Conservation (phyloP, 1,140 invertebrate genomes). For the Centruroides vittatus region DNA sequence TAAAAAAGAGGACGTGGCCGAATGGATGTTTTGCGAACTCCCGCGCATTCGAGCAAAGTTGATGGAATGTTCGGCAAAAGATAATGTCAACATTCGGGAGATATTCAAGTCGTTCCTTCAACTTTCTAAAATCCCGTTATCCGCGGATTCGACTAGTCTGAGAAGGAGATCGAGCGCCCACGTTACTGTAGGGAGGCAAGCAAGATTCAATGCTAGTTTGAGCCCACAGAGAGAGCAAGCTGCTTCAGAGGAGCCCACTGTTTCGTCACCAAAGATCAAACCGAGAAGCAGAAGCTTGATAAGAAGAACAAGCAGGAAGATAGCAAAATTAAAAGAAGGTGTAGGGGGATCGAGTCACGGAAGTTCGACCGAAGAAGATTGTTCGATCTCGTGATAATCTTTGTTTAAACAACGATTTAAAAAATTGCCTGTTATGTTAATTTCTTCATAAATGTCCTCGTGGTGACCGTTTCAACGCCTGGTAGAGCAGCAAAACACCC, state of each 20-base stretch:
- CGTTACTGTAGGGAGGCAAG: constrained; percentile 24
- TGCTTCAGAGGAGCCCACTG: constrained; percentile 20
- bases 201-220: constrained; percentile 10
- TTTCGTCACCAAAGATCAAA: constrained; percentile 28
- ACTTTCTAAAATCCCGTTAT: constrained; percentile 20
- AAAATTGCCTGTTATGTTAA: too few relatives aligned
- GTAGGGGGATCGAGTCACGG: too few relatives aligned
- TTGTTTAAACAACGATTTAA: too few relatives aligned
- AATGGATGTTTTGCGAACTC: constrained; percentile 61
- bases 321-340: constrained; percentile 27
- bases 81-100: constrained; percentile 56
- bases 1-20: constrained; percentile 50
- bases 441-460: too few relatives aligned
- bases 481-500: too few relatives aligned
- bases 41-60: constrained; percentile 32
- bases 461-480: too few relatives aligned
- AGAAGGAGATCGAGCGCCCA: constrained; percentile 59
- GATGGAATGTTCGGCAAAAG: constrained; percentile 66
- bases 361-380: too few relatives aligned
- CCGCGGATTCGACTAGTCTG: constrained; percentile 33
- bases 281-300: constrained; percentile 59
- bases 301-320: constrained; percentile 54
- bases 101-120: constrained; percentile 33
- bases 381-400: too few relatives aligned
- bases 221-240: constrained; percentile 12